A percentile compares a stretch with the other conserved stretches of the same genome.
These are phyloP conservation scores for Ceuthmochares aereus DNA, from an alignment of 2,113 vertebrate genomes.

Conservation along the genomic window DNA sequence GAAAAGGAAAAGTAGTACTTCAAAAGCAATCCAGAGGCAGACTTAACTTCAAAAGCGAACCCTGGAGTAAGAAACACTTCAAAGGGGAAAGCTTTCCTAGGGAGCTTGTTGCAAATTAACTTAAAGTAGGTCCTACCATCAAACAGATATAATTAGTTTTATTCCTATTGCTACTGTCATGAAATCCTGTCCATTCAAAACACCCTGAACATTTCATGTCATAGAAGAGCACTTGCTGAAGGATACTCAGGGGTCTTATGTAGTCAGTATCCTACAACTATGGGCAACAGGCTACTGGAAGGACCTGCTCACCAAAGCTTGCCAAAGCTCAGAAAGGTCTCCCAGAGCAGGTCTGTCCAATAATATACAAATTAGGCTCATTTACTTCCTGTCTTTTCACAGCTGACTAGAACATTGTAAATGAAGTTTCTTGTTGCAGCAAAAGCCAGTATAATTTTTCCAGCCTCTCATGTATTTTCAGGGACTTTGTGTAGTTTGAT, in stretches of 20 bases:
- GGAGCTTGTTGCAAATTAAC: slow-evolving; percentile 51
- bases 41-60: slow-evolving; percentile 64
- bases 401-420: neutral
- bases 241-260: neutral
- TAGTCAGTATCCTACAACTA: neutral
- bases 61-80: slow-evolving; percentile 56
- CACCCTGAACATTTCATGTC: neutral
- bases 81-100: slow-evolving; percentile 47
- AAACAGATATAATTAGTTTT: slow-evolving; percentile 57
- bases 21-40: slow-evolving; percentile 50
- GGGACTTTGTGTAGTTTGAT: neutral
- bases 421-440: neutral
- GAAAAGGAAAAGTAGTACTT: slow-evolving; percentile 37
- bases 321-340: neutral
- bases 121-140: slow-evolving; percentile 46
- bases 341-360: neutral
- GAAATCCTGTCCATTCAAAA: neutral
- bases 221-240: neutral
- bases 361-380: neutral
- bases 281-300: neutral
- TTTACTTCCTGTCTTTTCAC: neutral
- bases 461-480: neutral
- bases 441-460: neutral
- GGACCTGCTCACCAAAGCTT: neutral
- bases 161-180: slow-evolving; percentile 13